Percentiles rank a stretch among this genome's conserved stretches.
phyloP scores from a whole-genome alignment of 1,140 invertebrate species.

The Cyclargus thomasi region DNA sequence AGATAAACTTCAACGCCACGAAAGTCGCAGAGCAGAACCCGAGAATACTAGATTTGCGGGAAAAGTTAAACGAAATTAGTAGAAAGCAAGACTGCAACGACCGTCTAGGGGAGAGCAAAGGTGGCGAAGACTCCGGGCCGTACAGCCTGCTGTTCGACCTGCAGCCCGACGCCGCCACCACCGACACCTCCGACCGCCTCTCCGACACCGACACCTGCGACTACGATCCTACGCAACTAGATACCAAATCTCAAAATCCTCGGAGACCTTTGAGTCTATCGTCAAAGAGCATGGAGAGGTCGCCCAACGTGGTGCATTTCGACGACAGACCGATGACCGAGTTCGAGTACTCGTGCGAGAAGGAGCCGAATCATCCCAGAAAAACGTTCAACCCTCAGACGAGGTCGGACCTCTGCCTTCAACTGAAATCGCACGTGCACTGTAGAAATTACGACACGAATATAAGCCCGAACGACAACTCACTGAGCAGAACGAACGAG shows the following conservation, averaged over 20 bases:
- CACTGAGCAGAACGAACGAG: conserved; percentile 76
- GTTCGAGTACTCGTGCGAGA: conserved; percentile 70
- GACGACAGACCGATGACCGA: conserved; percentile 66
- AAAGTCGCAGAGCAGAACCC: conserved; percentile 62
- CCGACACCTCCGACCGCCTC: conserved; percentile 38
- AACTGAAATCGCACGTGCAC: conserved; percentile 57
- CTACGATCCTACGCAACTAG: conserved; percentile 34
- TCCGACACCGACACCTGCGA: conserved; percentile 34
- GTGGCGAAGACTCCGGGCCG: conserved; percentile 71
- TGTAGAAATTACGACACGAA: conserved; percentile 56
- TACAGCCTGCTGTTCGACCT: conserved; percentile 76
- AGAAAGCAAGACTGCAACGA: conserved; percentile 61
- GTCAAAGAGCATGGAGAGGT: conserved; percentile 50
- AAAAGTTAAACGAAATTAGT: conserved; percentile 66
- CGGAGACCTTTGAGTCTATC: conserved; percentile 36
- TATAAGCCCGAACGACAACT: conserved; percentile 67
- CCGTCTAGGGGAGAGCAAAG: conserved; percentile 59
- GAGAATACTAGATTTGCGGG: conserved; percentile 61
- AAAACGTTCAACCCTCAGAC: conserved; percentile 64
- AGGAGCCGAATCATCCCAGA: conserved; percentile 44
- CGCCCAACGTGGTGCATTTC: conserved; percentile 63
- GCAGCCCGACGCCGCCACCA: conserved; percentile 53
- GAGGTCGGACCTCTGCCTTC: conserved; percentile 62
- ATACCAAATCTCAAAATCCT: conserved; percentile 32
- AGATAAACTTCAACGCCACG: conserved; percentile 61